These are phyloP conservation scores for Brachyhypopomus occidentalis DNA, from an alignment of 2,113 vertebrate species.

Conservation along the genomic window DNA sequence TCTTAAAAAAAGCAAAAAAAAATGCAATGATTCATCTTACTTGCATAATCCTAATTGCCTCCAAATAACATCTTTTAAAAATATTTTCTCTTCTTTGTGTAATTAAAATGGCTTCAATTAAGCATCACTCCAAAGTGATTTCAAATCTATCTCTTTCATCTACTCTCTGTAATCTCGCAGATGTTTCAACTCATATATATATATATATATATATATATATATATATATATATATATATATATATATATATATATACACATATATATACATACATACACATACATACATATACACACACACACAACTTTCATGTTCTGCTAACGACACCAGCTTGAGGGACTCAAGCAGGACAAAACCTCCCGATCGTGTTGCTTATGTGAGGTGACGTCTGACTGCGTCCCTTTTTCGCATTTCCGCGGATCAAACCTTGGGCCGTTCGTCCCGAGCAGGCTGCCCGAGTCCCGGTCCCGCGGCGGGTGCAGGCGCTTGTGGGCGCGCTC, in stretches of 20 bases:
- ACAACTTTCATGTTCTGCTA: conserved; percentile 64
- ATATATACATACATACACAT: too few species aligned
- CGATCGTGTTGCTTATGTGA: conserved; percentile 33
- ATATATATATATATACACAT: too few species aligned
- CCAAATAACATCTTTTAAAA: background rate
- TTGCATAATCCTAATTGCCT: background rate
- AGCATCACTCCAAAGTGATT: background rate
- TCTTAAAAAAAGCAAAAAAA: background rate
- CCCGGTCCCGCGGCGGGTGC: conserved; percentile 53
- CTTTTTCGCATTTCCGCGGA: conserved; percentile 47
- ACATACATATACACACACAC: conserved; percentile 40
- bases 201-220: background rate
- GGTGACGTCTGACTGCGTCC: conserved; percentile 23
- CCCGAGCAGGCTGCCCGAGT: conserved; percentile 55
- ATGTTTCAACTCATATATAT: background rate
- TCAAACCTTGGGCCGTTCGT: conserved; percentile 67
- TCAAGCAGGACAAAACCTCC: background rate
- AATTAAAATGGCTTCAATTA: background rate
- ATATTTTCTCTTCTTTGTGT: too few species aligned
- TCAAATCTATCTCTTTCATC: background rate
- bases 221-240: too few species aligned
- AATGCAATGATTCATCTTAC: background rate
- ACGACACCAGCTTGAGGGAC: conserved; percentile 7
- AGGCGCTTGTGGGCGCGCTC: conserved; percentile 64
- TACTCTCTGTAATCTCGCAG: background rate